These are phyloP conservation scores for Aphaenogaster ashmeadi DNA, from an alignment of 1,140 invertebrate species.

Conservation along the genomic window DNA sequence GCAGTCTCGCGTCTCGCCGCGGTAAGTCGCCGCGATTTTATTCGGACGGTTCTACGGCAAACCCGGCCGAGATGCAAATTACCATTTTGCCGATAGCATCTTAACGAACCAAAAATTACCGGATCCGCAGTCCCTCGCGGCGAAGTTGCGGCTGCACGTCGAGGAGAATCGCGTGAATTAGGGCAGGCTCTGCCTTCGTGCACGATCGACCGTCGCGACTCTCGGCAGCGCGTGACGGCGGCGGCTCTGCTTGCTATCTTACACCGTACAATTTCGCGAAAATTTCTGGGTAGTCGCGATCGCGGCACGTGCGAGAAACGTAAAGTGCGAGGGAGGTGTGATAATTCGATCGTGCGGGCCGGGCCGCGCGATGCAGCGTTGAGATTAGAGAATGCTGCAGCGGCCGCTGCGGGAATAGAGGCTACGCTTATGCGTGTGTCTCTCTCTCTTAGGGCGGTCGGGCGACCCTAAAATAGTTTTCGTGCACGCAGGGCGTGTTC, in stretches of 20 bases:
- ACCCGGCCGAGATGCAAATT: not conserved
- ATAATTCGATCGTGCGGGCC: slow-evolving; percentile 65
- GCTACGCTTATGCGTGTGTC: slow-evolving; percentile 18
- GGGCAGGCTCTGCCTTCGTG: not conserved
- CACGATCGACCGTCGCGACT: slow-evolving; percentile 2
- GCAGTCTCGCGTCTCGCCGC: slow-evolving; percentile 35
- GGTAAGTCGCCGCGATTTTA: not conserved
- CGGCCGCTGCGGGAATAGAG: not conserved
- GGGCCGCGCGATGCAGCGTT: slow-evolving; percentile 50
- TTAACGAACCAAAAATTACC: slow-evolving; percentile 39
- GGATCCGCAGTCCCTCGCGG: slow-evolving; percentile 5
- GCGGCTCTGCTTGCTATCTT: not conserved
- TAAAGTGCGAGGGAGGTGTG: not conserved
- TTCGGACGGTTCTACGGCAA: not conserved
- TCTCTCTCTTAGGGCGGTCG: slow-evolving; percentile 50
- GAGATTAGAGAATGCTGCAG: slow-evolving; percentile 69
- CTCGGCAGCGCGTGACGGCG: not conserved
- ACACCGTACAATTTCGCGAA: slow-evolving; percentile 34
- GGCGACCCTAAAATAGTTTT: slow-evolving; percentile 74
- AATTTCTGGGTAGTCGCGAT: slow-evolving; percentile 36
- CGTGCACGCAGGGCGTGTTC: slow-evolving; percentile 56
- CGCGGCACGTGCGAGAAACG: slow-evolving; percentile 14
- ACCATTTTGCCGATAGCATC: slow-evolving; percentile 31
- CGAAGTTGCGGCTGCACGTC: slow-evolving; percentile 12
- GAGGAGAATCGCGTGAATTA: slow-evolving; percentile 28